These are phyloP conservation scores for Parascotia fuliginaria DNA, from an alignment of 2,888 invertebrate species.

Conservation along the genomic window DNA sequence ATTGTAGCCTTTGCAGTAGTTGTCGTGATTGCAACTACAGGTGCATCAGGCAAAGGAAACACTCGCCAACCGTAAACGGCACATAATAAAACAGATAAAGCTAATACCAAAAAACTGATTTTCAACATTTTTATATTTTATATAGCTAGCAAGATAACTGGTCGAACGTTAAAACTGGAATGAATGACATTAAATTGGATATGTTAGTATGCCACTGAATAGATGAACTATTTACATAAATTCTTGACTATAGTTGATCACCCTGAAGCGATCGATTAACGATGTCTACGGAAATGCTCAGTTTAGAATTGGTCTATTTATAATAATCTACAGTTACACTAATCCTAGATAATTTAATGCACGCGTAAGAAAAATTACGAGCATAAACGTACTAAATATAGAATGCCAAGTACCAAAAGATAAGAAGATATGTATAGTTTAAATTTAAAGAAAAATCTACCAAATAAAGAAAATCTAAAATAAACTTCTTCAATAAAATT, in stretches of 20 bases:
- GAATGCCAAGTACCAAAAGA: too few species aligned
- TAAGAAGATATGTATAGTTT: too few species aligned
- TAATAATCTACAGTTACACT: too few species aligned
- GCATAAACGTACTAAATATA: too few species aligned
- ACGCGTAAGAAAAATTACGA: too few species aligned
- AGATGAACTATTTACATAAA: conserved; percentile 55
- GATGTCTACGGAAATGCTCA: conserved; percentile 5
- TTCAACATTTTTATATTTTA: conserved; percentile 28
- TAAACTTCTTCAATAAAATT: too few species aligned
- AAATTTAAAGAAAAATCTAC: too few species aligned
- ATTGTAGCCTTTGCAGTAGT: neutral
- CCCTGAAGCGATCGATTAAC: conserved; percentile 52
- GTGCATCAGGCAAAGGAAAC: conserved; percentile 52
- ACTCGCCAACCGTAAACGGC: conserved; percentile 45
- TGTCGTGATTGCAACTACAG: conserved; percentile 4
- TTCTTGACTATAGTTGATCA: conserved; percentile 54
- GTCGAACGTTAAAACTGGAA: conserved; percentile 32
- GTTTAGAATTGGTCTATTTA: neutral
- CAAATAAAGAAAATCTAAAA: too few species aligned
- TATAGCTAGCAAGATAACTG: conserved; percentile 24
- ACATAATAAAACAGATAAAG: conserved; percentile 25
- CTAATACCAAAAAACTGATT: conserved; percentile 22
- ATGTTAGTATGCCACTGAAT: conserved; percentile 41
- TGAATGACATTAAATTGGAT: conserved; percentile 36
- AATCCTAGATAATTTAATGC: too few species aligned